phyloP scores from a whole-genome alignment of 2,888 invertebrate genomes.

The Megastigmus dorsalis region DNA sequence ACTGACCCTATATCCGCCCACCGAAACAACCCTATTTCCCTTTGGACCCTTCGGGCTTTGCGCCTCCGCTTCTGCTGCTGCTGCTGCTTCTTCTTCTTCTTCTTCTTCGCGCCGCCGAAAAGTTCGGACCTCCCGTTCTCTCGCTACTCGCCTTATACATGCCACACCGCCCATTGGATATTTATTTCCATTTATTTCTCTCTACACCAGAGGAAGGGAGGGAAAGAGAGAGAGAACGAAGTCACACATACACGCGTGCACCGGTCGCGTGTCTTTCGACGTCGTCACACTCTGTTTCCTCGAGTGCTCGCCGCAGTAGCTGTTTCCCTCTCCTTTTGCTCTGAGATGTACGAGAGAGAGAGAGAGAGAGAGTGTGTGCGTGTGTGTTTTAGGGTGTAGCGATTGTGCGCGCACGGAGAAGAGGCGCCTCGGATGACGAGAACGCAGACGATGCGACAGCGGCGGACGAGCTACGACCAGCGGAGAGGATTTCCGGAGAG shows the following conservation, averaged over 20 bases:
- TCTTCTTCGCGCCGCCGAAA: constrained; percentile 33
- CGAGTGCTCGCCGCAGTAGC: background rate
- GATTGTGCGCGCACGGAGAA: no score
- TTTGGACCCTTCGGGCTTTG: constrained; percentile 41
- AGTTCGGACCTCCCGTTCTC: constrained; percentile 44
- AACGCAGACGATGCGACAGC: constrained; percentile 18
- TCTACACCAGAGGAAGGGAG: no score
- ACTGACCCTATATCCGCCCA: constrained; percentile 64
- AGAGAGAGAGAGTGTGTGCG: no score
- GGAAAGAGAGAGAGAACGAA: no score
- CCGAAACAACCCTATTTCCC: constrained; percentile 62
- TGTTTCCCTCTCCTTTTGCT: no score
- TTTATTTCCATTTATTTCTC: constrained; percentile 65
- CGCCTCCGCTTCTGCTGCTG: background rate
- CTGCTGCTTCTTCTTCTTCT: background rate
- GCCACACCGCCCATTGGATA: constrained; percentile 56
- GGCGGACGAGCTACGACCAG: background rate
- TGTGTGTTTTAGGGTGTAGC: background rate
- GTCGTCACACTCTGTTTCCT: constrained; percentile 55
- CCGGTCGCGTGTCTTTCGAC: constrained; percentile 49
- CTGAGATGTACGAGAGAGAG: no score
- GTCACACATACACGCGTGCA: constrained; percentile 48
- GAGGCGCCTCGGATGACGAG: constrained; percentile 27
- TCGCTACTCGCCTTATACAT: no score
- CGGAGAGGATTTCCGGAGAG: constrained; percentile 30